phyloP scores from a whole-genome alignment of 2,113 vertebrate species.

The Phrynosoma platyrhinos region DNA sequence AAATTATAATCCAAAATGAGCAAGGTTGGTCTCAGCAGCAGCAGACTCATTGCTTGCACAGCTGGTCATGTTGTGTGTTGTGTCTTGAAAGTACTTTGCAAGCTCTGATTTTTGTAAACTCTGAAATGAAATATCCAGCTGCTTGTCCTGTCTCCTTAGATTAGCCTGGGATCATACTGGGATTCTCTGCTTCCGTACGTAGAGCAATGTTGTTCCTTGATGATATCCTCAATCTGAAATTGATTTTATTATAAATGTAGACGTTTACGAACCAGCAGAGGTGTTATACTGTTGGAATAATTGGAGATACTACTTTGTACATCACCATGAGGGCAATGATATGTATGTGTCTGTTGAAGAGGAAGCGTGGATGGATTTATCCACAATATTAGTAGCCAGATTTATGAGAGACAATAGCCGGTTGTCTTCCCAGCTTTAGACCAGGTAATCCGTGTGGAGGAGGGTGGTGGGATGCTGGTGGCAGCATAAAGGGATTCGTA shows the following conservation, averaged over 20 bases:
- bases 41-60: neutral
- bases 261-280: too few species aligned
- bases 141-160: too few species aligned
- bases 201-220: neutral
- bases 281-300: neutral
- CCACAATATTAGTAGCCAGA: neutral
- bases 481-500: neutral
- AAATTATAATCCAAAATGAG: neutral
- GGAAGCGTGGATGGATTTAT: neutral
- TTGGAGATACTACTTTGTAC: neutral
- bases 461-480: too few species aligned
- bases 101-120: neutral
- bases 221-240: too few species aligned
- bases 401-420: neutral
- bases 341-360: too few species aligned
- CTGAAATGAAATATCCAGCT: neutral
- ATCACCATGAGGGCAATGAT: neutral
- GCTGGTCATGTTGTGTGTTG: too few species aligned
- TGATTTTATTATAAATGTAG: too few species aligned
- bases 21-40: neutral
- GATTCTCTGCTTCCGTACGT: neutral
- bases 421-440: neutral
- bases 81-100: too few species aligned
- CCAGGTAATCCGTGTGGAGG: neutral
- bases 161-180: neutral